Evolutionary conservation across 2,888 invertebrate species (phyloP).

Genomic region (Caenorhabditis sp.): DNA sequence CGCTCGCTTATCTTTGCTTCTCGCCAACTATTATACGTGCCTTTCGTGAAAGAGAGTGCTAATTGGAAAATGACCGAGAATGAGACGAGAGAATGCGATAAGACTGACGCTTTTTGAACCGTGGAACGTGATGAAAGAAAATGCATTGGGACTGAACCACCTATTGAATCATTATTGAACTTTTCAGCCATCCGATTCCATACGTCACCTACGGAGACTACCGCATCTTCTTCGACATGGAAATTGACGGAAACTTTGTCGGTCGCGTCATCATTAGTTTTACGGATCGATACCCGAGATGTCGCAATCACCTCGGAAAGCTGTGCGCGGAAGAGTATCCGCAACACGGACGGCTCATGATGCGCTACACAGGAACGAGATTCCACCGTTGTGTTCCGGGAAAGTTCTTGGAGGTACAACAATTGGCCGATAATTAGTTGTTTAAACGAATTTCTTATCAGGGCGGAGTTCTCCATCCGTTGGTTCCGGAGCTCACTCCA

Average conservation of each 20-base stretch:
- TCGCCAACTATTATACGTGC: neutral
- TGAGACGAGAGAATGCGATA: no score
- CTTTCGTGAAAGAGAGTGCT: neutral
- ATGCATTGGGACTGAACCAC: neutral
- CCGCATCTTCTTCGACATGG: slow-evolving; percentile 30
- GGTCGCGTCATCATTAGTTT: slow-evolving; percentile 22
- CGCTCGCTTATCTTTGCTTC: no score
- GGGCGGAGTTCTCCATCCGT: slow-evolving; percentile 24
- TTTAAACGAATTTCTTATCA: neutral
- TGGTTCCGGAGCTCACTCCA: neutral
- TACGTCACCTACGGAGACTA: slow-evolving; percentile 5
- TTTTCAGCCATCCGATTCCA: neutral
- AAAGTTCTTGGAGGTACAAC: slow-evolving; percentile 1
- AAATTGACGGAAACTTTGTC: neutral
- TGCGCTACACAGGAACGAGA: slow-evolving; percentile 11
- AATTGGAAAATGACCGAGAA: neutral
- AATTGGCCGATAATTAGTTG: neutral
- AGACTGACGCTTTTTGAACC: neutral
- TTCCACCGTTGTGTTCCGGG: slow-evolving; percentile 4
- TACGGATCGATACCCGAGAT: neutral
- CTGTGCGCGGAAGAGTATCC: neutral
- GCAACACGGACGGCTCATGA: neutral
- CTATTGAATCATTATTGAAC: neutral
- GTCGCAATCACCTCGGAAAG: slow-evolving; percentile 1
- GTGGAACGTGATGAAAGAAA: neutral